Base-by-base conservation (phyloP, 2,888 invertebrate genomes). In the Deladenus siricidicola region DNA sequence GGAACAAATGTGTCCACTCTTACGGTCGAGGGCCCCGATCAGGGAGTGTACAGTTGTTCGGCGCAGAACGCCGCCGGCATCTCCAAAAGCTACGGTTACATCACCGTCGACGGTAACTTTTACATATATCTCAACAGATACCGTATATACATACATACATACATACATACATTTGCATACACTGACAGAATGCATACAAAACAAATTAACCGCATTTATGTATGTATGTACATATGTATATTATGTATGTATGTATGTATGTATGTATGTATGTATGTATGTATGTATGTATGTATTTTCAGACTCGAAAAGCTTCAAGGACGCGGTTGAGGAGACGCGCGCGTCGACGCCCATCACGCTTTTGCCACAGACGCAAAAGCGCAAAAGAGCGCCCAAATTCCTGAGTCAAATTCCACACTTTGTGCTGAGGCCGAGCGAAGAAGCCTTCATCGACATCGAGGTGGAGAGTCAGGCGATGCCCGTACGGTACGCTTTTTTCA, bases 1-100 rank as follows among this genome's bases (percentile, higher is more conserved):
- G 71, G 68, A 17, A 65, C 73, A 51, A 76, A 76, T 54, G 73
- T 74, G 50, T 74, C 73, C 43, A 70, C 73, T 10, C 65, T 76
- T 51, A 72, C 70, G 23, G 73, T 77, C 21, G 62, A 71, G 42
- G 64, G 69, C 34, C 77, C 78, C 4, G 59, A 62, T 21, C 68
- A 75, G 58, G 90, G 89, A 26, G 84, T 86, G 29, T 87, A 89
- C 73, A 89, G 89, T 23, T 90, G 90, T 73, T 85, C 89, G 73
- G 91, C 91, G 2, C 88, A 89, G 81, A 92, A 92, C 80, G 88
- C 87, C 53, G 87, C 86, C 52, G 92, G 92, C 19, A 86, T 88
- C 76, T 87, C 86, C 29, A 75, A 75, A 34, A 77, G 72, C 62
- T 76, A 75, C 60, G 78, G 78, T 21, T 77, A 75, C 53, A 72